phyloP scores from a whole-genome alignment of 2,888 invertebrate species.

The Vannuccia rotundouncinata region DNA sequence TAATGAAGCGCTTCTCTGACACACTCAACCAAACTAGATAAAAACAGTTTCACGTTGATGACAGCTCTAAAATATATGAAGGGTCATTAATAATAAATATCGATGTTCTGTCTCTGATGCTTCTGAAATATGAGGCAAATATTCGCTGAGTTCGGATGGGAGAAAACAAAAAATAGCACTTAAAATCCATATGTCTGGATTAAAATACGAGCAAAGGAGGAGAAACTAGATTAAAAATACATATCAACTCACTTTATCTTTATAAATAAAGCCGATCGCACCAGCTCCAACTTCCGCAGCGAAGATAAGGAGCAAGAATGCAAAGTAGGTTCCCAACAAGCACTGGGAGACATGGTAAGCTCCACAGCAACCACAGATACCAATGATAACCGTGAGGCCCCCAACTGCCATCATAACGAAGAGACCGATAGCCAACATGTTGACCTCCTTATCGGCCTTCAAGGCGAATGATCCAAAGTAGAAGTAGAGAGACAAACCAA shows the following conservation, averaged over 20 bases:
- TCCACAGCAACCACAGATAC: conserved; percentile 33
- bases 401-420: conserved; percentile 34
- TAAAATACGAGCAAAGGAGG: no score
- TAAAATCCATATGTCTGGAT: no score
- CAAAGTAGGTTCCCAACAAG: conserved; percentile 29
- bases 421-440: not conserved
- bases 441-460: not conserved
- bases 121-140: no score
- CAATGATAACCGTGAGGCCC: conserved; percentile 31
- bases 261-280: conserved; percentile 24
- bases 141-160: no score
- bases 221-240: not conserved
- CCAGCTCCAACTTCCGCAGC: conserved; percentile 33
- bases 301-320: conserved; percentile 27
- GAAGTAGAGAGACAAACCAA: conserved; percentile 28
- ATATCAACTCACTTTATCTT: conserved; percentile 2
- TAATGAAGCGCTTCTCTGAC: no score
- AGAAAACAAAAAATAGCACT: no score
- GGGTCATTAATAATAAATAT: no score
- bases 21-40: no score
- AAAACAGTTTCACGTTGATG: no score
- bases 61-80: no score
- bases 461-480: not conserved
- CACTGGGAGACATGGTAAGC: conserved; percentile 30
- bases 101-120: no score